These are phyloP conservation scores for Cirrhinus mrigala DNA, from an alignment of 2,797 vertebrate species.

Conservation along the genomic window DNA sequence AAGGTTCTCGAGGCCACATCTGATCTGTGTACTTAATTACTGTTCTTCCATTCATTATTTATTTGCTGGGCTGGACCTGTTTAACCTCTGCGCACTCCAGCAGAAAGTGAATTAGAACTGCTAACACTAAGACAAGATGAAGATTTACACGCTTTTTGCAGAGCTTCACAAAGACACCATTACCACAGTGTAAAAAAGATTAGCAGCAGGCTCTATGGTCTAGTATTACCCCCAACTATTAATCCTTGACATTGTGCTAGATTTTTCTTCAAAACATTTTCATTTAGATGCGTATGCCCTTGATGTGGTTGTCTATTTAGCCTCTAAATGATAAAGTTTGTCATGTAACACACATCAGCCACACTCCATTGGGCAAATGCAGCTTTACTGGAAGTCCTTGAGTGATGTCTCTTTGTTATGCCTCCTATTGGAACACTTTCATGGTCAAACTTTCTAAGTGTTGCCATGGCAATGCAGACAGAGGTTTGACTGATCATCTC, in stretches of 20 bases:
- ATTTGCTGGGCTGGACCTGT: slow-evolving; percentile 75
- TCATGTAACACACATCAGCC: slow-evolving; percentile 68
- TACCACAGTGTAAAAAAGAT: background rate
- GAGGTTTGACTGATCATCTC: slow-evolving; percentile 66
- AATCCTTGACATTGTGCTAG: slow-evolving; percentile 13
- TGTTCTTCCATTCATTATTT: slow-evolving; percentile 78
- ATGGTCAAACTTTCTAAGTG: slow-evolving; percentile 68
- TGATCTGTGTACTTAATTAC: slow-evolving; percentile 77
- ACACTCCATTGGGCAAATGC: slow-evolving; percentile 72
- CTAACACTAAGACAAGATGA: background rate
- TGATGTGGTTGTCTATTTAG: slow-evolving; percentile 52
- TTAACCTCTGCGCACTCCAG: slow-evolving; percentile 75
- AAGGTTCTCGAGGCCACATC: slow-evolving; percentile 58
- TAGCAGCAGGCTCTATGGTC: background rate
- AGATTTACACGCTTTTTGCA: slow-evolving; percentile 1
- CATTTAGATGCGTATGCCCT: slow-evolving; percentile 43
- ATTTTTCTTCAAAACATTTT: slow-evolving; percentile 18
- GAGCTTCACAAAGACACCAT: background rate
- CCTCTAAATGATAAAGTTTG: slow-evolving; percentile 64
- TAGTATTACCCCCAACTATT: background rate
- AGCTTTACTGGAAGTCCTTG: slow-evolving; percentile 73
- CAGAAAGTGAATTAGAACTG: slow-evolving; percentile 67
- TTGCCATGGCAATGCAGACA: slow-evolving; percentile 73
- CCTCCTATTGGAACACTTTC: slow-evolving; percentile 69
- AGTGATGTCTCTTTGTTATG: slow-evolving; percentile 66